Conservation (phyloP, 2,113 vertebrate species). For the Macrotus californicus region DNA sequence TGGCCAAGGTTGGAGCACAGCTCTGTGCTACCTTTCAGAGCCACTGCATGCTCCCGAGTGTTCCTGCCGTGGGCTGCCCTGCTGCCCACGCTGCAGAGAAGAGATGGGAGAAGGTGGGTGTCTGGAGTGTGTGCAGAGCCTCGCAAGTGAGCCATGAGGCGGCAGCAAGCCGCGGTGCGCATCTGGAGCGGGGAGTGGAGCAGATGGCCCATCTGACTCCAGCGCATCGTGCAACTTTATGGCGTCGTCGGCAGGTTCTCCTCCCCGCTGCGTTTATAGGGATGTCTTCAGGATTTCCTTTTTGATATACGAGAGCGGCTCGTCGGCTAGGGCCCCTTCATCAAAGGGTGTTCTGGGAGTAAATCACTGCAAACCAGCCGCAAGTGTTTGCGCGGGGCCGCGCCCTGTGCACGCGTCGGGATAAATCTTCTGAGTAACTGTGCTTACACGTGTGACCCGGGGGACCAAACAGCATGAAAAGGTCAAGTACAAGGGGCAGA, state of each 20-base stretch:
- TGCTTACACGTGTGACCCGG: background rate
- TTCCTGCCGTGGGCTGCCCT: background rate
- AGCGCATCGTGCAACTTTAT: conserved; percentile 74
- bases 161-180: background rate
- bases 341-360: conserved; percentile 74
- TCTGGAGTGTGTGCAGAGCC: background rate
- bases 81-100: background rate
- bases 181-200: conserved; percentile 76
- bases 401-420: conserved; percentile 64
- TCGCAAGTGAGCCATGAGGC: conserved; percentile 35
- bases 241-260: conserved; percentile 77
- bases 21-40: background rate
- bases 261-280: conserved; percentile 79
- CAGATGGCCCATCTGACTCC: conserved; percentile 77
- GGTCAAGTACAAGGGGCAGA: conserved; percentile 79
- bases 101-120: background rate
- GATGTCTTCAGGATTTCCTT: conserved; percentile 81
- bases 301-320: conserved; percentile 79
- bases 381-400: conserved; percentile 63
- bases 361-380: conserved; percentile 79
- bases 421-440: conserved; percentile 73
- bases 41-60: accelerated
- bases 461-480: conserved; percentile 74
- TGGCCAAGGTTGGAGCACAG: accelerated
- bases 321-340: conserved; percentile 66